Base-by-base conservation (phyloP, 1,140 invertebrate species). In the Acyrthosiphon pisum region DNA sequence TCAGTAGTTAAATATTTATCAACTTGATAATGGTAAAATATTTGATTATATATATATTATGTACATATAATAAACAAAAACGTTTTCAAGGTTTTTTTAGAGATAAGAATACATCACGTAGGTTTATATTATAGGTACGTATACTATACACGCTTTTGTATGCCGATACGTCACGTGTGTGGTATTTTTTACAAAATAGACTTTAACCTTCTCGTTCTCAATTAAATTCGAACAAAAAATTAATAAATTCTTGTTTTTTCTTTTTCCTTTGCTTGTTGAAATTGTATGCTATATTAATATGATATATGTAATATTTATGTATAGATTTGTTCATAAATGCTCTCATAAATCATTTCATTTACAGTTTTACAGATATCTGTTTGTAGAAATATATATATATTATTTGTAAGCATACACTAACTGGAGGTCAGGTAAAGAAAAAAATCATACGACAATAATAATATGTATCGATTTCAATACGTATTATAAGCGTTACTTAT, bases 41-140 rank as follows among this genome's bases (percentile, higher is more conserved):
- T 76, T 76, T 76, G 60, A n/a, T 76, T n/a, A 30, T 60, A 76
- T n/a, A 68, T 68, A 18, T n/a, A n/a, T n/a, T 76, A 18, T 76
- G 30, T 76, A n/a, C 23, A n/a, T 6, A 76, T 68, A 76, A 76
- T n/a, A 20, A n/a, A 76, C 14, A n/a, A 76, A 68, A 76, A 76
- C 60, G n/a, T 76, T 76, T 76, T n/a, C 30, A 76, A 35, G 60
- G 30, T 76, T n/a, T 76, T 76, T 76, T 76, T 18, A 76, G 60
- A 76, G 60, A 76, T 76, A 76, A 76, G 60, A 76, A 76, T n/a
- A n/a, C 60, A 76, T n/a, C 60, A n/a, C 60, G 60, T 68, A 68
- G 60, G 30, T n/a, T 18, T n/a, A 18, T 68, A 68, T 68, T 68
- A 68, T n/a, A 68, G 60, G 18, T n/a, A 68, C 60, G 14, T 35